These are phyloP conservation scores for Macrotis lagotis DNA, from an alignment of 2,113 vertebrate genomes.

Conservation along the genomic window DNA sequence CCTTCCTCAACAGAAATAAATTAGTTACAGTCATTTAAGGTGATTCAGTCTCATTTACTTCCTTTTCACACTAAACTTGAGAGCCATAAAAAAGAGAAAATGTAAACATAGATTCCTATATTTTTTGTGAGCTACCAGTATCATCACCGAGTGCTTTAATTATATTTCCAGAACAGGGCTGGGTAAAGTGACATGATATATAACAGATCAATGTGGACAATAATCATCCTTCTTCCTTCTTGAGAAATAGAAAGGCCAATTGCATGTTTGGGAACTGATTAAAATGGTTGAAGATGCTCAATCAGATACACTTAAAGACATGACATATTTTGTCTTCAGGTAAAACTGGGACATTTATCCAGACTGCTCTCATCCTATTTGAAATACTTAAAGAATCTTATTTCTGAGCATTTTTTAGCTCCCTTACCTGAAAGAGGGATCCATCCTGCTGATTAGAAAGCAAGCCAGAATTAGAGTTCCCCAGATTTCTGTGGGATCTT, in stretches of 20 bases:
- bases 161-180: conserved; percentile 75
- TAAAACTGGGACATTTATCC: conserved; percentile 55
- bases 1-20: conserved; percentile 75
- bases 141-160: conserved; percentile 81
- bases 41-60: conserved; percentile 72
- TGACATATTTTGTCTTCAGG: conserved; percentile 64
- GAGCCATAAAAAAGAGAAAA: conserved; percentile 76
- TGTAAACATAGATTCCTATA: conserved; percentile 69
- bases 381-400: conserved; percentile 39
- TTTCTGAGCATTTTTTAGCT: background rate
- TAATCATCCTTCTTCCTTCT: conserved; percentile 80
- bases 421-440: background rate
- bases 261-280: conserved; percentile 78
- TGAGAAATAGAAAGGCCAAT: conserved; percentile 78
- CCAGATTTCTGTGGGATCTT: conserved; percentile 10
- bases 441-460: conserved; percentile 21
- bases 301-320: conserved; percentile 64
- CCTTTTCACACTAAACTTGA: conserved; percentile 73
- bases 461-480: background rate
- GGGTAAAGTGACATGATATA: conserved; percentile 73
- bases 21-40: conserved; percentile 68
- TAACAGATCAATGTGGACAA: conserved; percentile 79
- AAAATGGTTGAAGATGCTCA: conserved; percentile 73
- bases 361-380: conserved; percentile 22
- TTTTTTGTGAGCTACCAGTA: conserved; percentile 74